A percentile compares a stretch with the other conserved stretches of the same genome.
Evolutionary conservation across 1,140 invertebrate species (phyloP).

Genomic region (Helicoverpa zea): DNA sequence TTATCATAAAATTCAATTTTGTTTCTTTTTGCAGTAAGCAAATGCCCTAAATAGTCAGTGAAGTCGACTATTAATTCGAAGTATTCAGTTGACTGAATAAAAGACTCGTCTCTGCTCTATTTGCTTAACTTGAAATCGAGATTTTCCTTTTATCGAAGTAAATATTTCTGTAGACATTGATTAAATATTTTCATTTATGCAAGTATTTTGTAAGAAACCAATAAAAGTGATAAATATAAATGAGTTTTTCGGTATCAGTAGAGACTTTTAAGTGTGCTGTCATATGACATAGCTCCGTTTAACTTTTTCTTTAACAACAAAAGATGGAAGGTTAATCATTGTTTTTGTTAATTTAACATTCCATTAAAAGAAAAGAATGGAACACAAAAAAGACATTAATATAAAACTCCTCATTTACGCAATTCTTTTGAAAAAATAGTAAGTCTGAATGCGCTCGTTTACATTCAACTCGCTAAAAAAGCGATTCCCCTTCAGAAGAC

Average conservation of each 20-base stretch:
- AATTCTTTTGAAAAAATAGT: background rate
- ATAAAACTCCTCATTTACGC: background rate
- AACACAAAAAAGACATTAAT: background rate
- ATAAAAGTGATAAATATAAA: background rate
- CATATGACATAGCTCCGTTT: background rate
- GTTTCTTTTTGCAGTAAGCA: background rate
- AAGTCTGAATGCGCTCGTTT: background rate
- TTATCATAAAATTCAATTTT: conserved; percentile 4
- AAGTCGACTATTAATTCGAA: conserved; percentile 36
- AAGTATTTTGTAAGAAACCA: background rate
- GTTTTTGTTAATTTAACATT: no score
- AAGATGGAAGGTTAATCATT: no score
- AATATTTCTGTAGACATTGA: background rate
- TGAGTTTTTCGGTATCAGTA: background rate
- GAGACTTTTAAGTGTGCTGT: background rate
- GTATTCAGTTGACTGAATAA: conserved; percentile 27
- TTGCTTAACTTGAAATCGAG: conserved; percentile 26
- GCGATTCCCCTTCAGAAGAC: background rate
- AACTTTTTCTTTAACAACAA: no score
- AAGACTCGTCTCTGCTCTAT: background rate
- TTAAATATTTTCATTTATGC: no score
- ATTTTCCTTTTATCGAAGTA: conserved; percentile 26
- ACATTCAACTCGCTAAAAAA: background rate
- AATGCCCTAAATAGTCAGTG: conserved; percentile 34
- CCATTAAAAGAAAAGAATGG: no score